Evolutionary conservation across 2,888 invertebrate species (phyloP).

Genomic region (Netelia virgata): DNA sequence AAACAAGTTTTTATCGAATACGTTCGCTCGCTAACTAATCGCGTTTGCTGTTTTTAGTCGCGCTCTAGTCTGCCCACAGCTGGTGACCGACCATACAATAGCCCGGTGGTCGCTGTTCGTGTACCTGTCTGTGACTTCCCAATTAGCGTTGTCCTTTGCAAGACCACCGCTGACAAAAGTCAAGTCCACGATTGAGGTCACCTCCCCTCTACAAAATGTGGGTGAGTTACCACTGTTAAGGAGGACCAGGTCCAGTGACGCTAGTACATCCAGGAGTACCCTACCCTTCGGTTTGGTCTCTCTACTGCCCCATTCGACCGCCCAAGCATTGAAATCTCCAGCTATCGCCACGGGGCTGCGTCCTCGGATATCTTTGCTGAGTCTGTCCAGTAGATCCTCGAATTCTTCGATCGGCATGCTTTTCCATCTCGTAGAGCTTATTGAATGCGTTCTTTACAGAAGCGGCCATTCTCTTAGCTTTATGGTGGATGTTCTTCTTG

Average conservation of each 20-base stretch:
- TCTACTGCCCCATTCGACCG: conserved; percentile 70
- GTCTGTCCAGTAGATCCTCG: conserved; percentile 54
- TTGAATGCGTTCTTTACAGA: conserved; percentile 10
- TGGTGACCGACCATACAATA: conserved; percentile 54
- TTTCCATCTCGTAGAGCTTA: conserved; percentile 4
- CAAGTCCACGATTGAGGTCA: conserved; percentile 69
- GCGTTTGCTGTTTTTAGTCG: too few species aligned
- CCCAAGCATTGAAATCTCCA: conserved; percentile 70
- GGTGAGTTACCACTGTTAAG: conserved; percentile 63
- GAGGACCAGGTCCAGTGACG: conserved; percentile 57
- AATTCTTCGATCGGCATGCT: conserved; percentile 50
- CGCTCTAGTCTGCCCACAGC: neutral
- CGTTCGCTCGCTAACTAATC: neutral
- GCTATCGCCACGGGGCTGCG: conserved; percentile 62
- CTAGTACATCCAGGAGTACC: conserved; percentile 59
- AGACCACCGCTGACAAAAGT: conserved; percentile 71
- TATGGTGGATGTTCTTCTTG: conserved; percentile 19
- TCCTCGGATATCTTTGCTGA: conserved; percentile 64
- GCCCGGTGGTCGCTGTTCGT: conserved; percentile 65
- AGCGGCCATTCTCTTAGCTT: conserved; percentile 24
- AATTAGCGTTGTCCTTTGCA: conserved; percentile 54
- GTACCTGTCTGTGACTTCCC: conserved; percentile 53
- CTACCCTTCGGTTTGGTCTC: conserved; percentile 62
- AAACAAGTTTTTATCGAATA: neutral
- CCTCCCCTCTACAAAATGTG: conserved; percentile 64